Evolutionary conservation across 2,797 vertebrate species (phyloP), one percentile per base, ranked within the genome.

Genomic region (Pseudocheirus occidentalis): DNA sequence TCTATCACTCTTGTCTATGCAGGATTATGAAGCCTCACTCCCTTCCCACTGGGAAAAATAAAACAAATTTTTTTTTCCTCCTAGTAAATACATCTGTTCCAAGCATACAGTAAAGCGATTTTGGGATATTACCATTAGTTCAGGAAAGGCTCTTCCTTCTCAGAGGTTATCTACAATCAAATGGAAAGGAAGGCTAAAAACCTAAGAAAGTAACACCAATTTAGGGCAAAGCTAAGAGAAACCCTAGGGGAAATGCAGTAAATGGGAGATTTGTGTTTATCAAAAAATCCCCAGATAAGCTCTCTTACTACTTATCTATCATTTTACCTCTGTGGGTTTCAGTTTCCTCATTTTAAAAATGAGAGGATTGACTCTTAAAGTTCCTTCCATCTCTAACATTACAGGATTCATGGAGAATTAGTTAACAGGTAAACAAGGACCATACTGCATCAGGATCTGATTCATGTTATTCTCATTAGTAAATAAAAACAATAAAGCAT

Each of bases 271-370:
- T 24, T 40, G 66, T 40, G 31, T 55, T 55, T 59, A 52, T 28
- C 40, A 81, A 24, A n/a, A n/a, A 57, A 16, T 27, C 91, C 90
- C 12, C 46, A 54, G n/a, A 81, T 31, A 87, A 57, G 1, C 34
- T 54, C 29, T 21, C 21, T 56, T 3, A 90, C 93, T 58, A 94
- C 57, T n/a, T 18, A 46, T 28, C 90, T 92, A 34, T 89, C 54
- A 31, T 9, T 0, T 50, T 40, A 91, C 53, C 52, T 96, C 31
- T 11, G 9, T 66, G 55, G 40, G 31, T n/a, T 28, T 29, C 50
- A 87, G 40, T 55, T 40, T 5, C 90, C 92, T 94, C 54, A 18
- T 34, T 93, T 94, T 46, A 58, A 66, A 93, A 95, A 92, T 59
- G 40, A 93, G 21, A 92, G 3, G 2, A 7, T 28, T 46, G 0